Base-by-base conservation (phyloP, 2,797 vertebrate genomes). In the Pipistrellus pygmaeus region DNA sequence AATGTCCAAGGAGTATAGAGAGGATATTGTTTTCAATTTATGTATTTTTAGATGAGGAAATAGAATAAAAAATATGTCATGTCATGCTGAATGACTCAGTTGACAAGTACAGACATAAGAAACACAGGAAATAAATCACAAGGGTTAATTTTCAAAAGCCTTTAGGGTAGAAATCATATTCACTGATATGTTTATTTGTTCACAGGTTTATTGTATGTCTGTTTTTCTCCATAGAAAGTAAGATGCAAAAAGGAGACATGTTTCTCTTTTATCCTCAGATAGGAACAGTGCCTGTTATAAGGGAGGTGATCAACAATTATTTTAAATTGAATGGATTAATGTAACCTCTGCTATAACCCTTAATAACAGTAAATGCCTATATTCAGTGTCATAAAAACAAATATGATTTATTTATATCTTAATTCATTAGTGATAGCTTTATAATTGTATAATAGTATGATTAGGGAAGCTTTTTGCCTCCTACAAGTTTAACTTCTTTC, bases 141-240 rank as follows among this genome's bases (percentile, higher is more conserved):
- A 89, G 69, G 44, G 85, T 92, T 85, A 71, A 76, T 71, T 92
- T 88, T 84, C 21, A 71, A 71, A 46, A 69, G 72, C 15, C 32
- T 94, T 93, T 84, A 41, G 48, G 5, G 35, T 46, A 69, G 77
- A 90, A 94, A 85, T 44, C 17, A 91, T 30, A 85, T 87, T 85
- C 69, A 78, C 20, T 73, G 60, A 80, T 80, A 44, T 62, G 57
- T 55, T 90, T 89, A 64, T 51, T 44, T 75, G 23, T 30, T 68
- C 41, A 20, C 2, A 48, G 72, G 9, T n/a, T 80, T 53, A 62
- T 23, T 80, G 3, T 20, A 3, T 64, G 38, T 30, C 55, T 91
- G 21, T 60, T 18, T 80, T 85, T 92, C 18, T 66, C 18, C 46
- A 72, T 17, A 35, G 4, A 78, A 93, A 91, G 27, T 9, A 71